Percentiles rank a stretch among this genome's conserved stretches.
Conservation (phyloP, 2,888 invertebrate genomes). For the Scaptomyza parva region DNA sequence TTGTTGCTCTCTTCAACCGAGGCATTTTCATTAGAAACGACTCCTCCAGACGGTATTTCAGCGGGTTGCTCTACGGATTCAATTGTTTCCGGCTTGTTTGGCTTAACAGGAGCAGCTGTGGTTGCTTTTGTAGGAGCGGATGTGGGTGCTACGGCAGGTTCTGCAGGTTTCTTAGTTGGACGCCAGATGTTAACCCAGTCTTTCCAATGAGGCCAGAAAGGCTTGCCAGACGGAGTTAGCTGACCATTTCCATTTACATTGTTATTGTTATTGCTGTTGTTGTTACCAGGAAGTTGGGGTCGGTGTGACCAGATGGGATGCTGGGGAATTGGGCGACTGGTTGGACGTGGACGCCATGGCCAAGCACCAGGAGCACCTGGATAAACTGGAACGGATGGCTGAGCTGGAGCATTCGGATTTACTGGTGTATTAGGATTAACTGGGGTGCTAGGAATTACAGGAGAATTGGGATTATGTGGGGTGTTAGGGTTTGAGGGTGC, state of each 20-base stretch:
- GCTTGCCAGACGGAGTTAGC: constrained; percentile 27
- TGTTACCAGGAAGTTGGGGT: constrained; percentile 27
- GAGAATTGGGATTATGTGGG: constrained; percentile 15
- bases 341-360: constrained; percentile 41
- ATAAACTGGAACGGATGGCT: constrained; percentile 9
- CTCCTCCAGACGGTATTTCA: constrained; percentile 31
- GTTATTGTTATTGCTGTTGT: constrained; percentile 25
- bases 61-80: constrained; percentile 58
- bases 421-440: background rate
- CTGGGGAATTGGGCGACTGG: constrained; percentile 21
- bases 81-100: constrained; percentile 33
- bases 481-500: constrained; percentile 8
- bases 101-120: constrained; percentile 6
- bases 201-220: constrained; percentile 62
- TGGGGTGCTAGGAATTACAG: background rate
- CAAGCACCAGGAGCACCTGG: constrained; percentile 46
- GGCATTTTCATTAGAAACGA: constrained; percentile 61
- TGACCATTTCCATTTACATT: constrained; percentile 23
- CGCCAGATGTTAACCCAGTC: constrained; percentile 64
- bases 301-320: constrained; percentile 45
- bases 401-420: background rate
- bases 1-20: constrained; percentile 66
- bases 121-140: constrained; percentile 1
- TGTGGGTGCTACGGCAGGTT: constrained; percentile 10
- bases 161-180: constrained; percentile 26